A percentile compares a stretch with the other conserved stretches of the same genome.
Evolutionary conservation across 2,113 vertebrate genomes (phyloP).

Genomic region (Argyrosomus japonicus): DNA sequence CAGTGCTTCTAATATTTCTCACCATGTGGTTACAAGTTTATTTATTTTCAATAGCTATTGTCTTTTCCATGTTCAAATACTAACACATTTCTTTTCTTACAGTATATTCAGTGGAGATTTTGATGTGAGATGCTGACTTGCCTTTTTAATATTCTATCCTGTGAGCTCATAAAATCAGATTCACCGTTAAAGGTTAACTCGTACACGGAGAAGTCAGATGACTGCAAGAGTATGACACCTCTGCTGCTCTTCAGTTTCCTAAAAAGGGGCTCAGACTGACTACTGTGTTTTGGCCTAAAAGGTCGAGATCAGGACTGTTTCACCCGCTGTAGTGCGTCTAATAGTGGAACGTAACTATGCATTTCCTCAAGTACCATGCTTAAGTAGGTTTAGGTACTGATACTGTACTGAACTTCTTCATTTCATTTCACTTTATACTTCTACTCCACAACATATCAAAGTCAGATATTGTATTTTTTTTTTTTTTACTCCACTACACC

Average conservation of each 20-base stretch:
- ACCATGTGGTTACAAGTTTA: no score
- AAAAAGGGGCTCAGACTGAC: background rate
- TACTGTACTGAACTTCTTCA: no score
- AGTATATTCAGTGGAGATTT: no score
- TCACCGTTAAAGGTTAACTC: background rate
- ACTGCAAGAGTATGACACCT: background rate
- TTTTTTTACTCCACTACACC: background rate
- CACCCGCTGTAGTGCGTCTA: background rate
- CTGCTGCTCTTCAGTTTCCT: background rate
- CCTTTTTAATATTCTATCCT: background rate
- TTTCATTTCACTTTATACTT: background rate
- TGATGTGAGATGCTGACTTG: background rate
- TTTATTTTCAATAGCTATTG: no score
- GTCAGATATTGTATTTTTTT: background rate
- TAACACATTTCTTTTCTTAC: no score
- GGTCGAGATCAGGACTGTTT: background rate
- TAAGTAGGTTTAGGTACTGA: background rate
- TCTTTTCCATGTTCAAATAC: no score
- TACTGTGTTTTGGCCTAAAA: background rate
- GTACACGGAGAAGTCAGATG: background rate
- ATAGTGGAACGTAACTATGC: background rate
- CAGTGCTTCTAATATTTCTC: no score
- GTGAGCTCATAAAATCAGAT: background rate
- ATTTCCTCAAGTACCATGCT: background rate
- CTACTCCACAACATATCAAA: background rate